Evolutionary conservation across 2,888 invertebrate species (phyloP).

Genomic region (Drosophila incognita): DNA sequence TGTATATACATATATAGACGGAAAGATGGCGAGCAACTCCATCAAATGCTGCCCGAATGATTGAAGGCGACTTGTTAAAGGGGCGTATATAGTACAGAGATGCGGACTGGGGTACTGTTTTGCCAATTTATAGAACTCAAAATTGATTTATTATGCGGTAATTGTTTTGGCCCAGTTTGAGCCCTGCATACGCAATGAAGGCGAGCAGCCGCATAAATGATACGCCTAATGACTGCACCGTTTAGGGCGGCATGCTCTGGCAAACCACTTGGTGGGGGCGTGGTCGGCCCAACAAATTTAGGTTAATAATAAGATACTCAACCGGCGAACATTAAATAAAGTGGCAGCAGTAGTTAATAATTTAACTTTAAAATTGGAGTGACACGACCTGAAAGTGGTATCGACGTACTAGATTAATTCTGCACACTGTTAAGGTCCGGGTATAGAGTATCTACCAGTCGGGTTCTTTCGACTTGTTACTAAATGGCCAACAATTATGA

Average conservation of each 20-base stretch:
- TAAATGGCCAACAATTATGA: constrained; percentile 72
- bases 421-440: too few relatives aligned
- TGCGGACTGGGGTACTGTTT: constrained; percentile 43
- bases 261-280: constrained; percentile 21
- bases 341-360: constrained; percentile 25
- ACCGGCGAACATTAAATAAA: constrained; percentile 54
- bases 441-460: background rate
- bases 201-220: constrained; percentile 53
- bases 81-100: background rate
- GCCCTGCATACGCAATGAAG: constrained; percentile 66
- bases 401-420: background rate
- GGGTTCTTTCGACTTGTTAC: constrained; percentile 11
- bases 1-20: background rate
- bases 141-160: constrained; percentile 83
- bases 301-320: constrained; percentile 68
- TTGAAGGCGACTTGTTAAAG: constrained; percentile 56
- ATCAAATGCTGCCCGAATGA: constrained; percentile 50
- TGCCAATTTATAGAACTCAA: constrained; percentile 74
- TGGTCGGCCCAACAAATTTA: constrained; percentile 34
- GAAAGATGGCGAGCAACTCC: constrained; percentile 47
- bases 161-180: constrained; percentile 81
- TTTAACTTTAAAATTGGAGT: background rate
- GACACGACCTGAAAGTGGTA: background rate
- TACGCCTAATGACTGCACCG: constrained; percentile 57
- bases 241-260: constrained; percentile 14